Conservation (phyloP, 2,113 vertebrate species). For the Rhinichthys klamathensis region DNA sequence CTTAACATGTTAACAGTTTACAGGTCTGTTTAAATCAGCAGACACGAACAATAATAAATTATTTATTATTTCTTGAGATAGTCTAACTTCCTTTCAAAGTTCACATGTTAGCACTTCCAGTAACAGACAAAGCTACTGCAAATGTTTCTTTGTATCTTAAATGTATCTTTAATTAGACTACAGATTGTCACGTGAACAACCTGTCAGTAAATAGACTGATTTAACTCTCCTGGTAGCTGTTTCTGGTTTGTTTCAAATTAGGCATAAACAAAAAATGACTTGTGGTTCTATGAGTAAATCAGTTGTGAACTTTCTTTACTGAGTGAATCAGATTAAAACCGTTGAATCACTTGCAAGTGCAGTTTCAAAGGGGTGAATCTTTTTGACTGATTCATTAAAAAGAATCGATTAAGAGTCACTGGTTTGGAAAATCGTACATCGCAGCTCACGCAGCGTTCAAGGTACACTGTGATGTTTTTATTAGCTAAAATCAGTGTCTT, state of each 20-base stretch:
- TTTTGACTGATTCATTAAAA: neutral
- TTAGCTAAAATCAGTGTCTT: no score
- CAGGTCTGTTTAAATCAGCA: neutral
- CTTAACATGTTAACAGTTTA: slow-evolving; percentile 1
- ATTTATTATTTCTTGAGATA: neutral
- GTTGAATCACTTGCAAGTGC: neutral
- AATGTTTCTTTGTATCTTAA: neutral
- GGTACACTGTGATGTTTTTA: no score
- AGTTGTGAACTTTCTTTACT: neutral
- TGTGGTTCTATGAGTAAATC: neutral
- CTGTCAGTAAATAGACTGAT: neutral
- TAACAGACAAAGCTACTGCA: neutral
- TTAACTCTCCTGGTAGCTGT: neutral
- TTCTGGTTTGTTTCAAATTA: neutral
- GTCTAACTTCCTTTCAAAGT: neutral
- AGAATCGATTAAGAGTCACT: neutral
- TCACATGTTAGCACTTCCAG: neutral
- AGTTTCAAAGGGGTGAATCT: neutral
- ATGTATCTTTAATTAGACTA: neutral
- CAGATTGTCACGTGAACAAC: neutral
- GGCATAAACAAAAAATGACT: neutral
- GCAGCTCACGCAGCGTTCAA: no score
- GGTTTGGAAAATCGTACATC: neutral
- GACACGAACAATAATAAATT: neutral
- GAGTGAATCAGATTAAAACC: neutral